phyloP scores from a whole-genome alignment of 2,113 vertebrate genomes.

The Macquaria ambigua region DNA sequence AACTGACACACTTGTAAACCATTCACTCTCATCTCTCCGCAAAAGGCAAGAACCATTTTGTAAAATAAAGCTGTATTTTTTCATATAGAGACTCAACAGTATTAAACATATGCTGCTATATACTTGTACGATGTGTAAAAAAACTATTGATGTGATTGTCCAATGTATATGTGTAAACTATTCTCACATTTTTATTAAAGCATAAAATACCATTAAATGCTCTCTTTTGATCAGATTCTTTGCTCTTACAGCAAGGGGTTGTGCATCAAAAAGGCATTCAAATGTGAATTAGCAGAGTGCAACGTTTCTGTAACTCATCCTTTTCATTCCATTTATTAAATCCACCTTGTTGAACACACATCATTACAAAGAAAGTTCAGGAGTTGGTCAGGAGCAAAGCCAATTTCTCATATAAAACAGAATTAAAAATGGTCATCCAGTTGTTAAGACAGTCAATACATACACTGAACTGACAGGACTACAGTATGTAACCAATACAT shows the following conservation, averaged over 20 bases:
- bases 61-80: conserved; percentile 92
- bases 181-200: conserved; percentile 88
- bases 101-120: conserved; percentile 89
- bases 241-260: not conserved
- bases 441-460: not conserved
- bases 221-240: not conserved
- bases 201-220: conserved; percentile 76
- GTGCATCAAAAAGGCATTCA: not conserved
- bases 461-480: conserved; percentile 4
- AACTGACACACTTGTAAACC: conserved; percentile 67
- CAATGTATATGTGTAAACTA: conserved; percentile 88
- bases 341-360: conserved; percentile 26
- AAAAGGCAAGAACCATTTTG: conserved; percentile 81
- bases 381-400: not conserved
- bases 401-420: not conserved
- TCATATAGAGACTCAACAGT: conserved; percentile 88
- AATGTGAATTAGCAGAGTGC: not conserved
- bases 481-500: not conserved
- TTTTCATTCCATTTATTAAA: conserved; percentile 75
- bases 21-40: conserved; percentile 67
- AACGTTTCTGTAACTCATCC: not conserved
- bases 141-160: conserved; percentile 81
- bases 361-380: conserved; percentile 18
- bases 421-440: conserved; percentile 4
- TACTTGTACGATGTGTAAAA: conserved; percentile 86